Percentiles rank a stretch among this genome's conserved stretches.
phyloP scores from a whole-genome alignment of 2,113 vertebrate genomes.

The Gambusia affinis region DNA sequence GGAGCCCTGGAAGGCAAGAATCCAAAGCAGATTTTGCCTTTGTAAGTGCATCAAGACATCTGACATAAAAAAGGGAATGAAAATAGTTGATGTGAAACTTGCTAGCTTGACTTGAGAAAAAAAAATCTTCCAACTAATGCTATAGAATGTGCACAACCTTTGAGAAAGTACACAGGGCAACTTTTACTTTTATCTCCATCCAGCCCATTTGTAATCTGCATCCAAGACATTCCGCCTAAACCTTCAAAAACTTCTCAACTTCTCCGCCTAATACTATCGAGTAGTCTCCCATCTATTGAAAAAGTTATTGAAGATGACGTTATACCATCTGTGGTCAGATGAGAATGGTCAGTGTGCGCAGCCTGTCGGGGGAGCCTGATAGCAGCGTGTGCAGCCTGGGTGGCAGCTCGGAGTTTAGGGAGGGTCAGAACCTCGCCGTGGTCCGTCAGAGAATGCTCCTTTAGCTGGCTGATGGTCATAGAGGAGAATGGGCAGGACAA shows the following conservation, averaged over 20 bases:
- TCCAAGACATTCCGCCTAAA: background rate
- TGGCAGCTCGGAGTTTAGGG: slow-evolving; percentile 87
- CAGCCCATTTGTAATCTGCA: background rate
- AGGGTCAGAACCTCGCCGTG: slow-evolving; percentile 94
- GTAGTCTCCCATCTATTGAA: background rate
- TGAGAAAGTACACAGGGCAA: background rate
- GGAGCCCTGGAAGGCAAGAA: background rate
- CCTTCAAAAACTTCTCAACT: background rate
- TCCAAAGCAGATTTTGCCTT: background rate
- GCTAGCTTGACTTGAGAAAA: background rate
- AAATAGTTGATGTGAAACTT: background rate
- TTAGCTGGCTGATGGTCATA: slow-evolving; percentile 96
- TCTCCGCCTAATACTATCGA: background rate
- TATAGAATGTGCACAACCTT: background rate
- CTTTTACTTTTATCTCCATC: background rate
- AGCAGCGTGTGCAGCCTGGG: slow-evolving; percentile 84
- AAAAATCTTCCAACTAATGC: background rate
- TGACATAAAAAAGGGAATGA: background rate
- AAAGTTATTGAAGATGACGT: background rate
- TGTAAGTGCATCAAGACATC: background rate
- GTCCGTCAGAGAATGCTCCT: slow-evolving; percentile 94
- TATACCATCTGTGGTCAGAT: slow-evolving; percentile 64
- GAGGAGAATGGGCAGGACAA: slow-evolving; percentile 94
- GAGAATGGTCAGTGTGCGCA: slow-evolving; percentile 48
- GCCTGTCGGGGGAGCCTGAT: slow-evolving; percentile 72